phyloP scores from a whole-genome alignment of 2,797 vertebrate species.

The Alca torda region DNA sequence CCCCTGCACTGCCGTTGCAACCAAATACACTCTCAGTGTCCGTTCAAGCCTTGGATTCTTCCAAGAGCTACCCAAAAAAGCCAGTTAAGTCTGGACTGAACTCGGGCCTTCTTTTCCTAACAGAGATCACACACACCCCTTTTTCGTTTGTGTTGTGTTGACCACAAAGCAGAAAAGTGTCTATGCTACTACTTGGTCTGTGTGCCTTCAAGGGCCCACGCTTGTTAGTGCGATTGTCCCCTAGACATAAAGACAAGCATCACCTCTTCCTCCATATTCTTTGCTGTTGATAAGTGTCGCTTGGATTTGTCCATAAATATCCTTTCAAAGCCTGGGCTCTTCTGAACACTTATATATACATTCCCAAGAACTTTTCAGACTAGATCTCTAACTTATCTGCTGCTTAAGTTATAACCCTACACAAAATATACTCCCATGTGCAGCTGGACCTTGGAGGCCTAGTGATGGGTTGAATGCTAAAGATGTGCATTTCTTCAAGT shows the following conservation, averaged over 20 bases:
- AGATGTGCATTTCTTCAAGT: background rate
- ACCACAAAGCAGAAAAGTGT: background rate
- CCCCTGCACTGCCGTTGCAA: background rate
- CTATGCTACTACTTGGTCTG: background rate
- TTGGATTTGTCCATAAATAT: background rate
- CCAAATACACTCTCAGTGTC: background rate
- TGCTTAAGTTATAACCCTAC: background rate
- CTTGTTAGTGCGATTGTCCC: background rate
- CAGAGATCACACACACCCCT: background rate
- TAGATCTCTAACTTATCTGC: background rate
- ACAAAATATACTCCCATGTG: background rate
- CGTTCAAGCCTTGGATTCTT: background rate
- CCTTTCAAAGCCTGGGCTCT: background rate
- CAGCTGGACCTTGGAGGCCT: background rate
- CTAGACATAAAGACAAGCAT: background rate
- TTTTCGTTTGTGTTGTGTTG: background rate
- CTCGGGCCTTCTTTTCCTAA: background rate
- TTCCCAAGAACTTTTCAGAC: background rate
- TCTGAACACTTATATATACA: background rate
- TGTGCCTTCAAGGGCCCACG: background rate
- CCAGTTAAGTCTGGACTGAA: background rate
- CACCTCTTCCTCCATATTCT: background rate
- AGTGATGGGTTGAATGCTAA: background rate
- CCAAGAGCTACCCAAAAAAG: background rate
- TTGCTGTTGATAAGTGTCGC: background rate